Percentiles rank a stretch among this genome's conserved stretches.
These are phyloP conservation scores for Trinectes maculatus DNA, from an alignment of 2,113 vertebrate genomes.

Conservation along the genomic window DNA sequence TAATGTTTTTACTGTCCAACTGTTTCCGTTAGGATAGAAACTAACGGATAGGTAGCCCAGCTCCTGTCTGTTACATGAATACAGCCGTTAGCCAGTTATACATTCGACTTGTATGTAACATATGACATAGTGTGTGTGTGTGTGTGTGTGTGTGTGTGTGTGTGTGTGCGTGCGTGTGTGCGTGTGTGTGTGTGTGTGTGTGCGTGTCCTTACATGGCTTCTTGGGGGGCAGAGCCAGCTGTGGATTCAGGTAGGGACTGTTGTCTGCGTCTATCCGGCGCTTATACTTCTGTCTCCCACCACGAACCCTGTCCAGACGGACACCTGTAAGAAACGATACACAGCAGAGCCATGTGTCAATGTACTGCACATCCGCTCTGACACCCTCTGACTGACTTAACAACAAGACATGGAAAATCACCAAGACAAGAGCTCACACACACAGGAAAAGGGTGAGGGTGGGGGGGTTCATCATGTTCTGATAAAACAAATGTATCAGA, in stretches of 20 bases:
- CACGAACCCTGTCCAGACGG: constrained; percentile 97
- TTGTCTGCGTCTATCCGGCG: constrained; percentile 99
- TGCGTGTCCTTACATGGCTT: constrained; percentile 94
- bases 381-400: not conserved
- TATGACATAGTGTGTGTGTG: too few relatives aligned
- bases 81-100: not conserved
- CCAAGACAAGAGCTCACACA: not conserved
- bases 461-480: too few relatives aligned
- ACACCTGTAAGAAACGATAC: constrained; percentile 84
- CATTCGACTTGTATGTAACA: not conserved
- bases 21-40: constrained; percentile 49
- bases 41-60: constrained; percentile 17
- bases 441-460: not conserved
- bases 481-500: too few relatives aligned
- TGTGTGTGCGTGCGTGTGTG: constrained; percentile 47
- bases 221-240: constrained; percentile 97
- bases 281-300: constrained; percentile 99
- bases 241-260: constrained; percentile 98
- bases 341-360: constrained; percentile 25
- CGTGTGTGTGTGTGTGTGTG: constrained; percentile 47
- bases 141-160: constrained; percentile 25
- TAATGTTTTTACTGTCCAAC: constrained; percentile 63
- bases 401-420: not conserved
- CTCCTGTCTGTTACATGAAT: not conserved
- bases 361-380: not conserved